These are phyloP conservation scores for Neodontobutis hainanensis DNA, from an alignment of 2,113 vertebrate genomes.

Conservation along the genomic window DNA sequence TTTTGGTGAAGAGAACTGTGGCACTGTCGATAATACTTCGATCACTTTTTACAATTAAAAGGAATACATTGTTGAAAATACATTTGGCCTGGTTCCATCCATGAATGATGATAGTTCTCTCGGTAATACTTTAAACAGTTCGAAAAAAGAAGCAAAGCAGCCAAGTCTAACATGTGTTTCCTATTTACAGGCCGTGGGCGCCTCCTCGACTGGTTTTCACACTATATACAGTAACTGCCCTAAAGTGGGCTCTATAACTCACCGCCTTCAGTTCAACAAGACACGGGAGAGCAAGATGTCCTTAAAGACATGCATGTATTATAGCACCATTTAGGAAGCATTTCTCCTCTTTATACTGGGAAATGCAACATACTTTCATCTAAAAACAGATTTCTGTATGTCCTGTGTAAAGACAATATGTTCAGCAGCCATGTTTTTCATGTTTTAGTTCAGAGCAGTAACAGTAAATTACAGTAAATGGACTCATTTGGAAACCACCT, in stretches of 20 bases:
- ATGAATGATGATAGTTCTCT: constrained; percentile 1
- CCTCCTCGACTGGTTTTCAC: background rate
- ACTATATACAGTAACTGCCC: background rate
- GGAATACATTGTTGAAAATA: background rate
- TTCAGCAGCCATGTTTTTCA: too few relatives aligned
- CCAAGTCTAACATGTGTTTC: constrained; percentile 1
- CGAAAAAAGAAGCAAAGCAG: too few relatives aligned
- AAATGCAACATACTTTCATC: too few relatives aligned
- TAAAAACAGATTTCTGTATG: too few relatives aligned
- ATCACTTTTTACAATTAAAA: background rate
- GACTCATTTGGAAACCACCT: too few relatives aligned
- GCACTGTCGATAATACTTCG: background rate
- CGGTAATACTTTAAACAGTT: background rate
- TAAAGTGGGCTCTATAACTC: background rate
- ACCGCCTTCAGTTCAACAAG: background rate
- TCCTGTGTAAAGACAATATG: too few relatives aligned
- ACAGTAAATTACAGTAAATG: too few relatives aligned
- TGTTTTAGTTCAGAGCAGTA: too few relatives aligned
- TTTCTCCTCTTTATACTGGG: background rate
- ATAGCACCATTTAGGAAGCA: background rate
- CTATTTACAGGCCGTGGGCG: background rate
- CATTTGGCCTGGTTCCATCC: background rate
- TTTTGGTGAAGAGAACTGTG: too few relatives aligned
- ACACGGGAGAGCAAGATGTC: background rate
- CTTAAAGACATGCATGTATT: background rate